Conservation (phyloP, 2,797 vertebrate species). For the Staurois parvus region DNA sequence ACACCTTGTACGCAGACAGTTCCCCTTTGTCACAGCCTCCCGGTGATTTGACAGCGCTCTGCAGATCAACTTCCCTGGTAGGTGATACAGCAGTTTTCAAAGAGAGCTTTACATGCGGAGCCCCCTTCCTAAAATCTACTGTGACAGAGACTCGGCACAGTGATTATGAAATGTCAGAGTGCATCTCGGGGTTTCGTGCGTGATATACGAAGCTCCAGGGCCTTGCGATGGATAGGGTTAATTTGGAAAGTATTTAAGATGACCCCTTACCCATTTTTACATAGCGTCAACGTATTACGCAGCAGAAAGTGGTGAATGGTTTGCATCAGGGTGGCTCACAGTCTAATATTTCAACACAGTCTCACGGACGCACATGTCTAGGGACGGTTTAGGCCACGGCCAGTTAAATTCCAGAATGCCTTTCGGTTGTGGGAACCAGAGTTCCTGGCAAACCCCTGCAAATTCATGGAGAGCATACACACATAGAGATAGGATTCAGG, state of each 20-base stretch:
- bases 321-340: neutral
- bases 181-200: neutral
- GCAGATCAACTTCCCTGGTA: constrained; percentile 76
- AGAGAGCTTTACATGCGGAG: constrained; percentile 68
- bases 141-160: constrained; percentile 11
- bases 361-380: neutral
- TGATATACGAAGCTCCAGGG: neutral
- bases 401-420: neutral
- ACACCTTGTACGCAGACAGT: constrained; percentile 80
- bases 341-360: neutral
- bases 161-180: neutral
- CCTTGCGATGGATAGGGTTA: neutral
- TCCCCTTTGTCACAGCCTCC: constrained; percentile 80
- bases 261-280: neutral
- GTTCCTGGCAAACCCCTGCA: neutral
- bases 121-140: neutral
- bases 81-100: constrained; percentile 79
- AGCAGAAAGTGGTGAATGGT: neutral
- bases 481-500: neutral
- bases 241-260: neutral
- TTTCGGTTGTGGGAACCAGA: neutral
- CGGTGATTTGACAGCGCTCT: constrained; percentile 81
- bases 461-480: neutral
- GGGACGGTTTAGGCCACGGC: no score
- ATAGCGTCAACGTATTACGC: neutral